Base-by-base conservation (phyloP, 1,140 invertebrate genomes). In the Drosophila lacertosa region DNA sequence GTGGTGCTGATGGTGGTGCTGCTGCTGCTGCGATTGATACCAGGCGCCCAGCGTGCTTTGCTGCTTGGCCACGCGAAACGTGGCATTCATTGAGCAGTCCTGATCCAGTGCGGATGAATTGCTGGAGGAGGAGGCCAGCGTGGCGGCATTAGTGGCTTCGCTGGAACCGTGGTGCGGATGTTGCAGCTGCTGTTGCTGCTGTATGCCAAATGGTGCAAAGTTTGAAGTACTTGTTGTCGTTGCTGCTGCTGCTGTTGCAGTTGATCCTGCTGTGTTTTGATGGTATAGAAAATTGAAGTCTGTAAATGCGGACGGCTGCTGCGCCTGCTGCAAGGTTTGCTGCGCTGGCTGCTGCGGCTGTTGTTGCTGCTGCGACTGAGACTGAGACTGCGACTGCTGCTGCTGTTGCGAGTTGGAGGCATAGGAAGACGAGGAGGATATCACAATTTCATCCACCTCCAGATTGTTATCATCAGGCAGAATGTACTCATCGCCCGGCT, bases 341-440 rank as follows among this genome's bases (percentile, higher is more conserved):
- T 73, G 71, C 22, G 51, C 26, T 33, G 37, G 24, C 9, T 18
- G 44, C 9, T 29, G 53, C 15, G 37, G 39, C 4, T 47, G 44
- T 5, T 51, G 32, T 5, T 77, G 74, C 15, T 45, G 40, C 18
- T 82, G 78, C 18, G 44, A 37, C 16, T 70, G 71, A n/a, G n/a
- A n/a, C n/a, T n/a, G n/a, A n/a, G n/a, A n/a, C 11, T 33, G 40
- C 7, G 63, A 63, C 11, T 44, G 50, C 5, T 65, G 77, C 13
- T 59, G 60, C 15, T 26, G 64, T n/a, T n/a, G 26, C 18, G 55
- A 58, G 7, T 68, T 35, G 48, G 81, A 84, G 39, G 77, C 69
- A 58, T 60, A 90, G 67, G 89, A 89, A 59, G 89, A 89, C 57
- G 89, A 89, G 22, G 82, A 90, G 67, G 84, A 88, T 81, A 89